Base-by-base conservation (phyloP, 2,888 invertebrate species). In the Tribolium freemani region DNA sequence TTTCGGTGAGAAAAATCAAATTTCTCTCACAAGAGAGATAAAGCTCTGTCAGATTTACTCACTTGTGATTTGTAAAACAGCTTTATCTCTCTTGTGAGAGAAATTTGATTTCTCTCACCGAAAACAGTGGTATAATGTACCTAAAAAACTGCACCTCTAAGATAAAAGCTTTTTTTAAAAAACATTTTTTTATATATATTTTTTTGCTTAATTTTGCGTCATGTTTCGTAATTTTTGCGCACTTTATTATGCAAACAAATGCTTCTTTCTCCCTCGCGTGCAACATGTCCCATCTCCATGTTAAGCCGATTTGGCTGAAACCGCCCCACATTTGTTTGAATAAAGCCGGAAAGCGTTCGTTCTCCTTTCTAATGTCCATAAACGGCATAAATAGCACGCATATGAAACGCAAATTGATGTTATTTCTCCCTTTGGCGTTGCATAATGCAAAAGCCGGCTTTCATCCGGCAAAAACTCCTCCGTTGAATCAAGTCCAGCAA, bases 391-490 rank as follows among this genome's bases (percentile, higher is more conserved):
- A 68, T 58, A 54, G 54, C 21, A 51, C 31, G 69, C 60, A 60
- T 46, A 69, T 69, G 60, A 69, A 69, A 69, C 69, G 45, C 60
- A 60, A 69, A 69, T 69, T 69, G 69, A 58, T 60, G 58, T 69
- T 69, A 69, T 58, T 69, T 53, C 69, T 60, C 53, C 58, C 45
- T 10, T 68, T 48, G 45, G 20, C 13, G 30, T 50, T 69, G 69
- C 69, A 69, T 69, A 69, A 69, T 69, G 69, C 69, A 69, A 51
- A 50, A 60, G 44, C 45, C 16, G 16, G 16, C 44, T 53, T 60
- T 53, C 69, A 60, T 60, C 69, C 58, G 10, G 13, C 51, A 63
- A 63, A 64, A 63, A 50, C 20, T 53, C 8, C 50, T 54, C 53
- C 64, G 44, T 54, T 54, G 64, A 53, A 64, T 64, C 54, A 64